A percentile compares a stretch with the other conserved stretches of the same genome.
Conservation (phyloP, 2,797 vertebrate species). For the Picus viridis region DNA sequence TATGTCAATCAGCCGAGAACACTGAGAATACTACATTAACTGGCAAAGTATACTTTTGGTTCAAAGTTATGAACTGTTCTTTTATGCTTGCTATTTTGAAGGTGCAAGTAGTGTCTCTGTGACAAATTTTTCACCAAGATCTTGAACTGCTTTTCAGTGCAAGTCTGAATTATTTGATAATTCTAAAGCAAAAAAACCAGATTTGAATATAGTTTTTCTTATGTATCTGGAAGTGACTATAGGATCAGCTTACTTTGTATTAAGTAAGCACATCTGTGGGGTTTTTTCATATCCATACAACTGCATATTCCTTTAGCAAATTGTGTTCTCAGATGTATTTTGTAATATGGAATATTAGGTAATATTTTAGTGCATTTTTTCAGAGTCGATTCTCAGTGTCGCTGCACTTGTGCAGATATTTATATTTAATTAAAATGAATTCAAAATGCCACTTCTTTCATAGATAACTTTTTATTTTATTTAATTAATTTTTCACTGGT, state of each 20-base stretch:
- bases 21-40: not conserved
- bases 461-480: not conserved
- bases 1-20: not conserved
- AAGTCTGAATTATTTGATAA: not conserved
- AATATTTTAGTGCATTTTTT: not conserved
- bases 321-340: not conserved
- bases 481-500: not conserved
- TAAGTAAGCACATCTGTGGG: fast-evolving
- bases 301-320: not conserved
- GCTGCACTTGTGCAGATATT: not conserved
- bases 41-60: not conserved
- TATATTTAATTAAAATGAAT: not conserved
- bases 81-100: not conserved
- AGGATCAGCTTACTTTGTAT: not conserved
- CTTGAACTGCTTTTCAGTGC: not conserved
- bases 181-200: not conserved
- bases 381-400: not conserved
- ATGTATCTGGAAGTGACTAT: not conserved
- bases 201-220: not conserved
- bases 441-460: not conserved
- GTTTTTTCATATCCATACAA: not conserved
- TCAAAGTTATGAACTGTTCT: not conserved
- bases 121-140: not conserved
- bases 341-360: not conserved
- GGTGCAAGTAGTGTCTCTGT: not conserved